Base-by-base conservation (phyloP, 37 sponge, comb jelly and placozoan genomes). In the Axinella damicornis region DNA sequence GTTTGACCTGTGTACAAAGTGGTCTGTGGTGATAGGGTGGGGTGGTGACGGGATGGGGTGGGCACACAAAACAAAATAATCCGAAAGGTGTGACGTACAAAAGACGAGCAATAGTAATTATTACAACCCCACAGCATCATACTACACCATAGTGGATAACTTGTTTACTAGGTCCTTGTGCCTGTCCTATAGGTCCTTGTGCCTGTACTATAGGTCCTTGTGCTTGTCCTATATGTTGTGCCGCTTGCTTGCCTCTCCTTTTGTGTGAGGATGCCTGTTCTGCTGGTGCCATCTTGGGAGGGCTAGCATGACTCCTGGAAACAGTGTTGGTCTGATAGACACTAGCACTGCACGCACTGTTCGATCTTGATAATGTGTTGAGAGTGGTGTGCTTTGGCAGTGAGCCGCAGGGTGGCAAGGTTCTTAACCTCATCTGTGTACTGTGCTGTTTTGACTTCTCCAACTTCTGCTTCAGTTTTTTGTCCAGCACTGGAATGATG, bases 401-500 rank as follows among this genome's bases (percentile, higher is more conserved):
- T 17, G 20, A 1, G 73, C 41, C 36, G 5, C 0, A 54, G 30
- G 1, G 78, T 36, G 4, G 37, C 33, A 63, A 24, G 56, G 0
- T 12, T 9, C 9, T 4, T 46, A 46, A 46, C 46, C 46, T 46
- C 6, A 9, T 4, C 46, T 46, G 46, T 46, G 46, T 46, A 46
- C 46, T 46, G 46, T 46, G 46, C 17, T 62, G 59, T 40, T 39
- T 40, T 63, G 27, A 12, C 36, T 77, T 77, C 59, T 77, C 78
- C 24, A 77, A 31, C 22, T 39, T 32, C 17, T 80, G 65, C 52
- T 80, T 56, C 13, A 80, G 25, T 41, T 76, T 85, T 53, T n/a
- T 66, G 40, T 85, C 85, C 32, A 69, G 65, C 4, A 86, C 69
- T 33, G 87, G 87, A 18, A 86, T 53, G 17, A 86, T 12, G 60